Evolutionary conservation across 2,113 vertebrate species (phyloP).

Genomic region (Mormoops blainvillei): DNA sequence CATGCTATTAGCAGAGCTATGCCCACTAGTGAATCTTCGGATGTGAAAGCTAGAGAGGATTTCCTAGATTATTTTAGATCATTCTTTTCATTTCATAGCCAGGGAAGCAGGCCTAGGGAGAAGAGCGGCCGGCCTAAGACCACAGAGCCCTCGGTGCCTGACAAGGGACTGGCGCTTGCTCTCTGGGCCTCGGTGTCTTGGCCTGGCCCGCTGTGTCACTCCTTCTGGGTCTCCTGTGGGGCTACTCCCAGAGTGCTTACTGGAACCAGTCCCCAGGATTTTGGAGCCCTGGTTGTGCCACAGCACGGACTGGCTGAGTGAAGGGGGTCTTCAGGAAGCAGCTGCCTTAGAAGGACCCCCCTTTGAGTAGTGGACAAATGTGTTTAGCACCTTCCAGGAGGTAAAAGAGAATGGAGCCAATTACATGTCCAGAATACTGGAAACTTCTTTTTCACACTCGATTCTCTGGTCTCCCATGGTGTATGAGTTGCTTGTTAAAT

Average conservation of each 20-base stretch:
- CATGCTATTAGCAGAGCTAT: neutral
- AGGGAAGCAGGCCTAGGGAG: neutral
- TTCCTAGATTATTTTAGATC: neutral
- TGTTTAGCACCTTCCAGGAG: conserved; percentile 63
- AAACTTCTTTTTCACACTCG: conserved; percentile 56
- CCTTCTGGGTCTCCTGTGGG: neutral
- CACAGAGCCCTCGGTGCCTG: neutral
- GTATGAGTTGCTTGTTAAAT: conserved; percentile 78
- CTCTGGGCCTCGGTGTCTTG: neutral
- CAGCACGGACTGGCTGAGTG: neutral
- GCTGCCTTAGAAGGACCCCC: neutral
- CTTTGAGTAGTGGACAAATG: neutral
- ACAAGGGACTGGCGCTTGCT: neutral
- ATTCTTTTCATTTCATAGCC: neutral
- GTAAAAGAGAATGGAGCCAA: conserved; percentile 45
- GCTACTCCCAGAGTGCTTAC: neutral
- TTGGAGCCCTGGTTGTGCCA: neutral
- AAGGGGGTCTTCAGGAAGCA: neutral
- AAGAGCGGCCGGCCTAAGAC: neutral
- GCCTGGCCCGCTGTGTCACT: accelerated
- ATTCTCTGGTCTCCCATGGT: conserved; percentile 59
- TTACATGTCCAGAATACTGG: conserved; percentile 35
- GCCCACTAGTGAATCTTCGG: neutral
- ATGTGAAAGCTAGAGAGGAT: neutral
- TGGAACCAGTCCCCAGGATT: neutral